Base-by-base conservation (phyloP, 2,113 vertebrate genomes). In the Monopterus albus region DNA sequence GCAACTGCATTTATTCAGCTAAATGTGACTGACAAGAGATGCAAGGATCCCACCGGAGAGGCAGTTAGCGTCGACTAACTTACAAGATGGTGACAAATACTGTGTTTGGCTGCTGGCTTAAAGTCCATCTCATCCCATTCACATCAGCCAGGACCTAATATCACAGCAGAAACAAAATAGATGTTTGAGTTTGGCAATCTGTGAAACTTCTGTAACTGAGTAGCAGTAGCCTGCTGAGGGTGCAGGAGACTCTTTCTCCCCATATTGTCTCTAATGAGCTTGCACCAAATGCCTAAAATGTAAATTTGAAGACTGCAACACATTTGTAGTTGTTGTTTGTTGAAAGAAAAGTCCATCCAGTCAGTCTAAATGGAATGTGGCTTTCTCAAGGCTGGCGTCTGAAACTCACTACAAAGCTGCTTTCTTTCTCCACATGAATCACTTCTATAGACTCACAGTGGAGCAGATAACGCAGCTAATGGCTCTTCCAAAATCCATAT, bases 381-480 rank as follows among this genome's bases (percentile, higher is more conserved):
- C n/a, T 55, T 63, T 49, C 18, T 12, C 18, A 52, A 59, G 38
- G 18, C 57, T 20, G 33, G 9, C 7, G 57, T 31, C 53, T 78
- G 70, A 74, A 46, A 17, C 28, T 51, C 40, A 28, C 77, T 56
- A 36, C 72, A 77, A 73, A 84, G 72, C 56, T 47, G 7, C 72
- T 67, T 64, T 40, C 49, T 58, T 33, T 38, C 46, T 58, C 25
- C 55, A 29, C 60, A 74, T 60, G 28, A 59, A 43, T 68, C 64
- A 5, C 36, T 56, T 6, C 25, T 8, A 0, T 31, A 21, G 66
- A 57, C 64, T 63, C 68, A 28, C 61, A 23, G 51, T 6, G 7
- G 40, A 31, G 8, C 45, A 33, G 70, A 81, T 45, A 71, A 63
- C 10, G 15, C 40, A 6, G 78, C 74, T 81, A 60, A 75, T 75